Evolutionary conservation across 2,888 invertebrate genomes (phyloP).

Genomic region (Saturnia japonica): DNA sequence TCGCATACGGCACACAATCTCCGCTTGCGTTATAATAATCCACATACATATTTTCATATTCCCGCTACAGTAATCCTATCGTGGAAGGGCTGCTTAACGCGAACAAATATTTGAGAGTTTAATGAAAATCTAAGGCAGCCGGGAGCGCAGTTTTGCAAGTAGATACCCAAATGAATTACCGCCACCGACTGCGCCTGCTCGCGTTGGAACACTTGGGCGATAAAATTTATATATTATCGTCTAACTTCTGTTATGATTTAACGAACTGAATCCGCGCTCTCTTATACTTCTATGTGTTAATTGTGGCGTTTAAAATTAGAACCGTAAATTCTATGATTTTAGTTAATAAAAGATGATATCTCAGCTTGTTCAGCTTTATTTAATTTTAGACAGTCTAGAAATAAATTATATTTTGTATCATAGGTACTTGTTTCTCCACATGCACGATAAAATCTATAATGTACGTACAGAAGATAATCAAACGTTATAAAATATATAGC

Average conservation of each 20-base stretch:
- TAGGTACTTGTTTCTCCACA: not conserved
- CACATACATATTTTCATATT: constrained; percentile 67
- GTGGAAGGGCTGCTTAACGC: constrained; percentile 56
- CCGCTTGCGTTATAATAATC: constrained; percentile 57
- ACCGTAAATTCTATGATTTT: constrained; percentile 28
- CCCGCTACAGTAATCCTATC: constrained; percentile 56
- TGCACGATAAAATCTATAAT: not conserved
- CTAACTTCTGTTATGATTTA: constrained; percentile 75
- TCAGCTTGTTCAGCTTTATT: constrained; percentile 31
- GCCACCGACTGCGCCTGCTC: constrained; percentile 53
- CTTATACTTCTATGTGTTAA: constrained; percentile 60
- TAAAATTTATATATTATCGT: constrained; percentile 75
- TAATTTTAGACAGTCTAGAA: constrained; percentile 1
- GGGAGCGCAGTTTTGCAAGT: constrained; percentile 61
- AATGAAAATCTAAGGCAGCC: constrained; percentile 72
- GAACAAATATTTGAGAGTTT: constrained; percentile 73
- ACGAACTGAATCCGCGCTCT: constrained; percentile 64
- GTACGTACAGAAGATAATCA: not conserved
- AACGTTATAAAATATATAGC: no score
- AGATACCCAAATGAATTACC: constrained; percentile 72
- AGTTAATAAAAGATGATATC: constrained; percentile 31
- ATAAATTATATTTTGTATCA: not conserved
- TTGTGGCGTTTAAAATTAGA: constrained; percentile 52
- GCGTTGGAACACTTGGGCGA: constrained; percentile 58
- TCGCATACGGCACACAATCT: constrained; percentile 53